Evolutionary conservation across 2,113 vertebrate genomes (phyloP).

Genomic region (Pleuronectes platessa): DNA sequence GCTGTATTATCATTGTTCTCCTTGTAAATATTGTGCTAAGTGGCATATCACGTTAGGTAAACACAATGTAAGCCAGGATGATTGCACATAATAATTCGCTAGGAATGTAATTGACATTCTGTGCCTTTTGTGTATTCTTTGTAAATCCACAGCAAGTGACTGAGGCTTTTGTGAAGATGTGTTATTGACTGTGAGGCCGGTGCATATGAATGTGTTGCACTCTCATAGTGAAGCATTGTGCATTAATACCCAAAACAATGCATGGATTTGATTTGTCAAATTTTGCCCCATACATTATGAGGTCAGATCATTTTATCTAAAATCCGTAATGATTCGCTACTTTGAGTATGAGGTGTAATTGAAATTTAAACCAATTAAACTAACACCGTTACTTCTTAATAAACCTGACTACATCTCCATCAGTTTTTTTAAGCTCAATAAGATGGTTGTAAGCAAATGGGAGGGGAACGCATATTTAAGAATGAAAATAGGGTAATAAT

Average conservation of each 20-base stretch:
- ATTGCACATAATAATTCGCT: constrained; percentile 40
- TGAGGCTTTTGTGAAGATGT: constrained; percentile 15
- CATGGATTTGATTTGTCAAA: not conserved
- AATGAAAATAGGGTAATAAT: too few species aligned
- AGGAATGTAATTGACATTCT: constrained; percentile 26
- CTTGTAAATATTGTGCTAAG: constrained; percentile 46
- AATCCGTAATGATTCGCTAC: not conserved
- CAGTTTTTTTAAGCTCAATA: too few species aligned
- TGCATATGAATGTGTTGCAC: constrained; percentile 20
- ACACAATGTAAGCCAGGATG: constrained; percentile 42
- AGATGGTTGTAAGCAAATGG: too few species aligned
- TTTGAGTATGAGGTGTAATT: not conserved
- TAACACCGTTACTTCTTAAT: too few species aligned
- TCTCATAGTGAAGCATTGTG: not conserved
- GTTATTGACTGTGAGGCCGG: constrained; percentile 2
- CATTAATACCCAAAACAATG: not conserved
- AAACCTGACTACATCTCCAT: not conserved
- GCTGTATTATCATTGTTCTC: constrained; percentile 13
- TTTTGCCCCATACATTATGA: not conserved
- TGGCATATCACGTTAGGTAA: constrained; percentile 45
- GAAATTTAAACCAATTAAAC: not conserved
- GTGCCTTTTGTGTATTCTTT: constrained; percentile 34
- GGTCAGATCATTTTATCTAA: not conserved
- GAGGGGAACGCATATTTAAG: too few species aligned
- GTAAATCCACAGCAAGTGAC: constrained; percentile 21